Evolutionary conservation across 2,113 vertebrate species (phyloP).

Genomic region (Neoarius graeffei): DNA sequence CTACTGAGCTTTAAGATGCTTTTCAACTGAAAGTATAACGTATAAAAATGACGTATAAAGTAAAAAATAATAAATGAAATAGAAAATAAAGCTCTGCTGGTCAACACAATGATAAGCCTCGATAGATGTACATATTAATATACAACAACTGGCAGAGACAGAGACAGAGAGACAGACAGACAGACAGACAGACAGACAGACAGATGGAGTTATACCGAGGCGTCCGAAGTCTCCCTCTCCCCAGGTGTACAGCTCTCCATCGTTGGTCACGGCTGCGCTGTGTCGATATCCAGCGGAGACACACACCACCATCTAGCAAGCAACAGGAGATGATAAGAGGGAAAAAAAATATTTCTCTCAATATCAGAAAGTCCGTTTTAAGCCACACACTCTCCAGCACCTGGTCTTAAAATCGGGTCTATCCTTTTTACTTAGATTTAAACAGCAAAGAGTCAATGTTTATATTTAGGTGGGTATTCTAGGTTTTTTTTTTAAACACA

Average conservation of each 20-base stretch:
- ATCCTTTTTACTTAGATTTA: neutral
- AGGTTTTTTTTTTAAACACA: neutral
- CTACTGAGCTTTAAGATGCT: no score
- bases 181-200: neutral
- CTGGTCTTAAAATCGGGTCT: neutral
- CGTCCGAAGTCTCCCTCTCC: constrained; percentile 81
- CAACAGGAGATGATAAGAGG: neutral
- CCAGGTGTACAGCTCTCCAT: constrained; percentile 81
- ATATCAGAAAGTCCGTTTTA: neutral
- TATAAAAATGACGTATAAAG: no score
- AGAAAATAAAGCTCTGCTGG: no score
- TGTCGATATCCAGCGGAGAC: constrained; percentile 83
- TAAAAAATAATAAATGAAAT: no score
- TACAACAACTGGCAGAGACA: neutral
- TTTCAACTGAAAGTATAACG: no score
- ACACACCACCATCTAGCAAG: constrained; percentile 76
- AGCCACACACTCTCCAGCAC: neutral
- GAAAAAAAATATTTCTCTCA: neutral
- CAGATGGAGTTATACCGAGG: constrained; percentile 64
- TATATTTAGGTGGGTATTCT: neutral
- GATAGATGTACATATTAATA: no score
- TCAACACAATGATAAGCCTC: no score
- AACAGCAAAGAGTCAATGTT: neutral
- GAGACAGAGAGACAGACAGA: neutral
- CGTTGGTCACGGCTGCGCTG: constrained; percentile 78